phyloP scores from a whole-genome alignment of 1,140 invertebrate genomes.

The Dreissena rostriformis region DNA sequence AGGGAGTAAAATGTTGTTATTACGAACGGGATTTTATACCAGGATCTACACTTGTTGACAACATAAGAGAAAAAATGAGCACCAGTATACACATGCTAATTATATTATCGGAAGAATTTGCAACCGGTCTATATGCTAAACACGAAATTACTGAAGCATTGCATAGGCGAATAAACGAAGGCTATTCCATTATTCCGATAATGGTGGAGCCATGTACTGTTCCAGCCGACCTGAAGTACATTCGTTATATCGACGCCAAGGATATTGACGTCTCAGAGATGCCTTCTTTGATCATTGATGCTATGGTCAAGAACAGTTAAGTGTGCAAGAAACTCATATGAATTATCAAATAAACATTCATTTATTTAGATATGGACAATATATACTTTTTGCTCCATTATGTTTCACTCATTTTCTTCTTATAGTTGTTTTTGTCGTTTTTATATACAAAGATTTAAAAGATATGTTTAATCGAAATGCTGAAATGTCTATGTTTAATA shows the following conservation, averaged over 20 bases:
- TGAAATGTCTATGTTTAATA: too few relatives aligned
- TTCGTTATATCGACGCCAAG: slow-evolving; percentile 4
- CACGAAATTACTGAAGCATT: slow-evolving; percentile 31
- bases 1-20: slow-evolving; percentile 10
- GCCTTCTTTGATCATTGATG: slow-evolving; percentile 28
- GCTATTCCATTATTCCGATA: slow-evolving; percentile 17
- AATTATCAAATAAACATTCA: too few relatives aligned
- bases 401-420: too few relatives aligned
- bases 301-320: slow-evolving; percentile 20
- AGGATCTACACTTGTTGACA: not conserved
- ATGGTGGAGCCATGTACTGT: slow-evolving; percentile 26
- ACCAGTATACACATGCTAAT: slow-evolving; percentile 3
- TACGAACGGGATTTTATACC: slow-evolving; percentile 15
- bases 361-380: too few relatives aligned
- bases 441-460: too few relatives aligned
- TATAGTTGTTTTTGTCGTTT: too few relatives aligned
- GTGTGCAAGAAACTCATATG: too few relatives aligned
- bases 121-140: not conserved
- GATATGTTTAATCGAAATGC: too few relatives aligned
- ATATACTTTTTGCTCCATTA: too few relatives aligned
- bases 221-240: not conserved
- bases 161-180: not conserved
- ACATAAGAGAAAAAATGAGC: not conserved
- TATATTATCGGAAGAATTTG: slow-evolving; percentile 23
- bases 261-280: slow-evolving; percentile 1